Evolutionary conservation across 2,888 invertebrate species (phyloP).

Genomic region (Heliconius aoede): DNA sequence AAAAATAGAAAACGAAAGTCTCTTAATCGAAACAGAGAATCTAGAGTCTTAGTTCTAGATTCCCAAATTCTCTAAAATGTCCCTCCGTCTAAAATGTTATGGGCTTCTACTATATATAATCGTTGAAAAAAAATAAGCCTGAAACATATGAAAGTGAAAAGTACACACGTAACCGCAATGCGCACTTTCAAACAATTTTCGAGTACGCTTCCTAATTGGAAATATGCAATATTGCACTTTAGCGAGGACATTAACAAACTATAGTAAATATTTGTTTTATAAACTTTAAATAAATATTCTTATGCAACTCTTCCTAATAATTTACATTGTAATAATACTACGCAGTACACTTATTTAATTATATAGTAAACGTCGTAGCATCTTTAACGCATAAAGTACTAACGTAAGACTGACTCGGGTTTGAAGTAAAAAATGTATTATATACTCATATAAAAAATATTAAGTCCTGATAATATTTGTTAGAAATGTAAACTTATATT

Average conservation of each 20-base stretch:
- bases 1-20: too few relatives aligned
- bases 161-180: constrained; percentile 2
- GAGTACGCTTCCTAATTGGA: constrained; percentile 15
- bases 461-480: background rate
- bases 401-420: too few relatives aligned
- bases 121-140: background rate
- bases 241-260: background rate
- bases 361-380: background rate
- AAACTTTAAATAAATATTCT: background rate
- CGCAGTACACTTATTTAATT: background rate
- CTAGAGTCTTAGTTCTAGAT: too few relatives aligned
- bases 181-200: constrained; percentile 4
- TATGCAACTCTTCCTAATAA: background rate
- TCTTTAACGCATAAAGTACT: background rate
- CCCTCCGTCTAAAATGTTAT: too few relatives aligned
- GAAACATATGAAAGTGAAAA: background rate
- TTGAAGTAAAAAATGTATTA: background rate
- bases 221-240: constrained; percentile 8
- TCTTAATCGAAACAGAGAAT: too few relatives aligned
- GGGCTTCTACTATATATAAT: background rate
- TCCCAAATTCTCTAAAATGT: too few relatives aligned
- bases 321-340: background rate
- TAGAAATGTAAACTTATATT: background rate
- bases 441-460: too few relatives aligned
- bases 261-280: background rate